A percentile compares a stretch with the other conserved stretches of the same genome.
These are phyloP conservation scores for Parthenolecanium corni DNA, from an alignment of 2,888 invertebrate genomes.

Conservation along the genomic window DNA sequence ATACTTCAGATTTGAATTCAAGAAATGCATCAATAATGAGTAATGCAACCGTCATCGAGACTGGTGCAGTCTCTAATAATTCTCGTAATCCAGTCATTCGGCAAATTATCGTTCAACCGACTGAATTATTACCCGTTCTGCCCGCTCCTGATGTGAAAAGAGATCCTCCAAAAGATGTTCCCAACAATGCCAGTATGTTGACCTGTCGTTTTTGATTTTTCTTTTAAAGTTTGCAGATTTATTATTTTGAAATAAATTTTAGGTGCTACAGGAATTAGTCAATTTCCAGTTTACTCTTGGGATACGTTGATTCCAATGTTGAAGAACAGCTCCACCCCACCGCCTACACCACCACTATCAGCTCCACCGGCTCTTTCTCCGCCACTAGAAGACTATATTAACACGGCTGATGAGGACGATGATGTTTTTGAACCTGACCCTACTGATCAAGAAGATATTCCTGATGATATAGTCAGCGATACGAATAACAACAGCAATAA, in stretches of 20 bases:
- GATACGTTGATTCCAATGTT: constrained; percentile 64
- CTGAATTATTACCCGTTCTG: constrained; percentile 62
- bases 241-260: constrained; percentile 5
- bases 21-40: background rate
- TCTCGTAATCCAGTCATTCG: constrained; percentile 35
- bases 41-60: background rate
- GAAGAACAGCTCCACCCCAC: constrained; percentile 34
- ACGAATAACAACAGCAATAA: constrained; percentile 23
- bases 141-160: constrained; percentile 31
- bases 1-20: constrained; percentile 3
- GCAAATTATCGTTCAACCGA: constrained; percentile 71
- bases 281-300: constrained; percentile 57
- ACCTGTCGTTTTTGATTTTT: background rate
- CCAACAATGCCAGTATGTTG: constrained; percentile 17
- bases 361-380: constrained; percentile 40
- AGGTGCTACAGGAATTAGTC: constrained; percentile 26
- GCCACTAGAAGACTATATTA: constrained; percentile 38
- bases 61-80: background rate
- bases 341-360: constrained; percentile 38
- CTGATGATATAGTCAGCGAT: constrained; percentile 16
- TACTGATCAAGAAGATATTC: constrained; percentile 21
- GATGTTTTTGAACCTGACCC: constrained; percentile 76
- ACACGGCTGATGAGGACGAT: constrained; percentile 54
- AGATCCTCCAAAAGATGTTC: constrained; percentile 34
- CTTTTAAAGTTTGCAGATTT: background rate